Evolutionary conservation across 2,113 vertebrate genomes (phyloP).

Genomic region (Noctilio leporinus): DNA sequence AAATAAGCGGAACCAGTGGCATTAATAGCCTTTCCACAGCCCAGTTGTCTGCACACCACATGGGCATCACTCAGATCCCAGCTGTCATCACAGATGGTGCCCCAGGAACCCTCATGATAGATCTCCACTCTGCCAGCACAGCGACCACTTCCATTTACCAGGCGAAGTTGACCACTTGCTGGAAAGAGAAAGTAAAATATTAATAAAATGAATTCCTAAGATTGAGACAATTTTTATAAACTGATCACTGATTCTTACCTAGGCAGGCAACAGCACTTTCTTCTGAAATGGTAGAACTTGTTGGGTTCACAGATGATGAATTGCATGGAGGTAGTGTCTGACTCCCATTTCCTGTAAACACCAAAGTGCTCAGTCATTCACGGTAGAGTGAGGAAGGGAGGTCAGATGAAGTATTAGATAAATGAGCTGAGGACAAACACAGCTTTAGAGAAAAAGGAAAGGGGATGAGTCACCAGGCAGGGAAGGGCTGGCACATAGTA

Average conservation of each 20-base stretch:
- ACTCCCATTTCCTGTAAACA: constrained; percentile 58
- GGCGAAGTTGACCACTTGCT: constrained; percentile 72
- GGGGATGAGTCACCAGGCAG: not conserved
- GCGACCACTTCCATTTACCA: constrained; percentile 69
- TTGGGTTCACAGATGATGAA: not conserved
- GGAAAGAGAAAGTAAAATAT: not conserved
- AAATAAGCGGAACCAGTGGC: constrained; percentile 72
- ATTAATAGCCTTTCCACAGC: constrained; percentile 76
- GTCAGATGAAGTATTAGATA: not conserved
- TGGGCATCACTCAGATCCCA: constrained; percentile 78
- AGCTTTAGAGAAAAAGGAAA: not conserved
- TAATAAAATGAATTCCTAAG: not conserved
- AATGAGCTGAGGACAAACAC: not conserved
- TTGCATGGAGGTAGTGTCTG: constrained; percentile 1
- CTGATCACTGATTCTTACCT: constrained; percentile 28
- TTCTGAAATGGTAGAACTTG: not conserved
- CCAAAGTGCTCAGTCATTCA: not conserved
- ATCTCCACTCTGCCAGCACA: constrained; percentile 80
- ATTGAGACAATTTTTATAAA: not conserved
- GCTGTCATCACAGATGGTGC: constrained; percentile 78
- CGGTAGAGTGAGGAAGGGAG: not conserved
- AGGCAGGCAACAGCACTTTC: constrained; percentile 28
- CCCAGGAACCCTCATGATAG: constrained; percentile 76
- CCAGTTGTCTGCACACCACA: constrained; percentile 78
- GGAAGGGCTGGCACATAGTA: not conserved